Evolutionary conservation across 1,140 invertebrate species (phyloP), one percentile per base, ranked within the genome.

Genomic region (Centruroides sculpturatus): DNA sequence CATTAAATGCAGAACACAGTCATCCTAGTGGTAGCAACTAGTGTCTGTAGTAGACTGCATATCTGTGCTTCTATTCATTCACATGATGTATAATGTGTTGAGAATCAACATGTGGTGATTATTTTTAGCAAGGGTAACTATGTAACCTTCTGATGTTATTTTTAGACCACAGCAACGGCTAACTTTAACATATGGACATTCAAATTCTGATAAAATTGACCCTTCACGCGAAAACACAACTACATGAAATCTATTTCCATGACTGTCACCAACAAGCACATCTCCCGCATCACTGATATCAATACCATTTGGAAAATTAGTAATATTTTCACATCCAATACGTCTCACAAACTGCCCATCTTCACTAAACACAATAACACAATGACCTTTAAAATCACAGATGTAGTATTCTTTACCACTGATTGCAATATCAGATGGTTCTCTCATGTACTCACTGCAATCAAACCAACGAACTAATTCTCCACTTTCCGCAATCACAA

Each of bases 351-450:
- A 96, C 59, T 83, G 82, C 61, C 93, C 93, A 59, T 90, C 86
- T 71, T 93, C 89, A 71, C 85, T 87, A 75, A 95, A 96, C 23
- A 97, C 92, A 47, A 92, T 90, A 13, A 98, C 92, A 73, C 92
- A 95, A 74, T 97, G 93, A 59, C 92, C 92, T 77, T 97, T 97
- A 73, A 96, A 98, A 75, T 98, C 93, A 74, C 93, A 97, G 35
- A 97, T 90, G 76, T 92, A 98, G 76, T 91, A 96, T 74, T 95
- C 90, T 70, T 92, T 90, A 62, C 87, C 87, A 76, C 83, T 86
- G 66, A 97, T 89, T 62, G 91, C 92, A 71, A 98, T 93, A 75
- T 98, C 93, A 57, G 91, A 94, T 12, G 93, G 92, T 75, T 98
- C 93, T 64, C 89, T 80, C 92, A 97, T 96, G 72, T 92, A 90